Evolutionary conservation across 1,140 invertebrate genomes (phyloP), one percentile per base, ranked within the genome.

Genomic region (Whitmania pigra): DNA sequence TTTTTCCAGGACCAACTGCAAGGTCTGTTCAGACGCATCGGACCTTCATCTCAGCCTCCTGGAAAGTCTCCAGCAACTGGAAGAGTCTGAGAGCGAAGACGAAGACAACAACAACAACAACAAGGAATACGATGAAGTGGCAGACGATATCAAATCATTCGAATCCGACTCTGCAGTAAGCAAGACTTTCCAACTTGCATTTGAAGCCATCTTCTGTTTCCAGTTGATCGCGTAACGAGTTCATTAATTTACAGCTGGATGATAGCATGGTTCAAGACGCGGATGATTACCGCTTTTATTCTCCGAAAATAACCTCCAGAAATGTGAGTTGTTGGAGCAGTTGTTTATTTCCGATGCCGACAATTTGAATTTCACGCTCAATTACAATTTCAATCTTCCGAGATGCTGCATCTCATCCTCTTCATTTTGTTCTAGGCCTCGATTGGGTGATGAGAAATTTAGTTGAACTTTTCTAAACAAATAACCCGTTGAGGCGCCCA

Each of bases 221-320:
- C 57, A 63, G 29, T 63, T 13, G 29, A 13, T 63, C 22, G 29
- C 22, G 29, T 25, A 63, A 63, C 29, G 29, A 15, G 22, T 63
- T 63, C 57, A 17, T 25, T 63, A 31, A 63, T 63, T 63, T 13
- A 3, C 57, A 63, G 57, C 18, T 63, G 57, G 55, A 63, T 31
- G 57, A 63, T 31, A 63, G 57, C 57, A 22, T 63, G 57, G 57
- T 20, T 7, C 57, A 63, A 25, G 57, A 63, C 57, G 57, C 57
- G 11, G 43, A 49, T 17, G 43, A 49, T 49, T 49, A 15, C 43
- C 43, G 43, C 15, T 49, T 49, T 11, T 49, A 49, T 17, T 17
- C 43, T 49, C 43, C 43, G 43, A 11, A 49, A 49, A 49, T 11
- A 49, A 49, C 43, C 43, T 17, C 43, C 11, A 49, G 43, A 17